A percentile compares a stretch with the other conserved stretches of the same genome.
Evolutionary conservation across 2,797 vertebrate genomes (phyloP).

Genomic region (Sebastes diaconus): DNA sequence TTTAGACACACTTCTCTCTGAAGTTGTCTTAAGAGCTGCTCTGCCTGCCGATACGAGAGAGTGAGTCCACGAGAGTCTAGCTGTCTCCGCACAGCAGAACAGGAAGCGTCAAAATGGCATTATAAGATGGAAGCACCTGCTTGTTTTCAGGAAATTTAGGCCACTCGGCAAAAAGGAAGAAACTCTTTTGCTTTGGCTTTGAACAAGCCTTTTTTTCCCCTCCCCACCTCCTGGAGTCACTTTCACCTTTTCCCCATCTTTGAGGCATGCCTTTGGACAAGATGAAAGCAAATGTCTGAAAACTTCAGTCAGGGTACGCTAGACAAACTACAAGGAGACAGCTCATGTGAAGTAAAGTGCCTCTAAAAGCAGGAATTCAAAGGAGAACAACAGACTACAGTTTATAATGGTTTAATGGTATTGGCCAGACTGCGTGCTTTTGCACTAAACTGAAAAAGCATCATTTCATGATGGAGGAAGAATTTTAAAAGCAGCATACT

Average conservation of each 20-base stretch:
- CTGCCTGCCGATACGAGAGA: conserved; percentile 37
- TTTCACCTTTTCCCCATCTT: conserved; percentile 59
- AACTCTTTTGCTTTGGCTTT: conserved; percentile 55
- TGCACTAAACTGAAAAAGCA: conserved; percentile 9
- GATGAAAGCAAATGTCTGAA: conserved; percentile 72
- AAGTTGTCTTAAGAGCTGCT: conserved; percentile 38
- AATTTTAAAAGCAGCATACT: conserved; percentile 7
- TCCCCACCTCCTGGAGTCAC: conserved; percentile 18
- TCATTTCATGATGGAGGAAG: not conserved
- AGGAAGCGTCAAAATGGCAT: conserved; percentile 38
- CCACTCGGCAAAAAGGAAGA: conserved; percentile 31
- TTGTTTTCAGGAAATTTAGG: conserved; percentile 57
- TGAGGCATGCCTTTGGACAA: conserved; percentile 58
- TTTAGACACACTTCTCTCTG: conserved; percentile 44
- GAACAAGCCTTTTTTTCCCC: conserved; percentile 22
- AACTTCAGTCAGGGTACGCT: conserved; percentile 43
- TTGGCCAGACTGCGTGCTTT: conserved; percentile 3
- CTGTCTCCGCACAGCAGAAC: conserved; percentile 26
- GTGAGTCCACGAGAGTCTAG: conserved; percentile 7
- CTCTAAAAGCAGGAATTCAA: conserved; percentile 55
- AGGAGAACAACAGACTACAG: conserved; percentile 42
- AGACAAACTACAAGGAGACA: conserved; percentile 39
- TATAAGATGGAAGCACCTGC: conserved; percentile 34
- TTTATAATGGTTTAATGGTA: conserved; percentile 38
- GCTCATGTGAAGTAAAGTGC: conserved; percentile 51